Base-by-base conservation (phyloP, 2,113 vertebrate genomes). In the Geococcyx californianus region DNA sequence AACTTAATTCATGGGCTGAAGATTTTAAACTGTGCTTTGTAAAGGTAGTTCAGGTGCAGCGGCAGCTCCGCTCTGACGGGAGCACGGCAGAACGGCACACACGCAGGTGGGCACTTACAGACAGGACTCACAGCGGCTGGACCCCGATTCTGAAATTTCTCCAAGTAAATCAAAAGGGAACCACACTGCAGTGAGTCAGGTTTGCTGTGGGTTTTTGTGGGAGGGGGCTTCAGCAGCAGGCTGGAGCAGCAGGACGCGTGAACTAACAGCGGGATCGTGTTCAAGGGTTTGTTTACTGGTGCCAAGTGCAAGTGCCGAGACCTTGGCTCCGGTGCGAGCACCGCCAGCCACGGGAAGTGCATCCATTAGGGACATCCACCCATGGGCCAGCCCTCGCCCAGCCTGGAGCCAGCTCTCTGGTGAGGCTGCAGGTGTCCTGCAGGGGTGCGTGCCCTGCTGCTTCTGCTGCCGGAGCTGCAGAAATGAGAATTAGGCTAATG, bases 101-200 rank as follows among this genome's bases (percentile, higher is more conserved):
- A 5, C 0, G 25, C 44, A 10, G 2, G 19, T 16, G 3, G 33
- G 62, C 38, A 28, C 2, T 29, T 26, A 16, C 0, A 49, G 73
- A 1, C 31, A 47, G 62, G 47, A 12, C 25, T 49, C 17, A 2
- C 3, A 5, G n/a, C 2, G 36, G n/a, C 66, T 16, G n/a, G 58
- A 16, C 11, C n/a, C 49, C 6, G 12, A 63, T 54, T 36, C 62
- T 3, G 25, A 15, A 38, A 42, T 74, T 49, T 58, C 42, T 47
- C 36, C 9, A 10, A 5, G 62, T 7, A 31, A 70, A 36, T 33
- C 21, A 2, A 36, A 72, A 89, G 74, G 16, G 31, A 91, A 45
- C 5, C 2, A 3, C 40, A 10, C 1, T 0, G 49, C 40, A n/a
- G 16, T 7, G 56, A 44, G 68, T 31, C 79, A 51, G 58, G 9